These are phyloP conservation scores for Nixonia krombeini DNA, from an alignment of 1,140 invertebrate species.

Conservation along the genomic window DNA sequence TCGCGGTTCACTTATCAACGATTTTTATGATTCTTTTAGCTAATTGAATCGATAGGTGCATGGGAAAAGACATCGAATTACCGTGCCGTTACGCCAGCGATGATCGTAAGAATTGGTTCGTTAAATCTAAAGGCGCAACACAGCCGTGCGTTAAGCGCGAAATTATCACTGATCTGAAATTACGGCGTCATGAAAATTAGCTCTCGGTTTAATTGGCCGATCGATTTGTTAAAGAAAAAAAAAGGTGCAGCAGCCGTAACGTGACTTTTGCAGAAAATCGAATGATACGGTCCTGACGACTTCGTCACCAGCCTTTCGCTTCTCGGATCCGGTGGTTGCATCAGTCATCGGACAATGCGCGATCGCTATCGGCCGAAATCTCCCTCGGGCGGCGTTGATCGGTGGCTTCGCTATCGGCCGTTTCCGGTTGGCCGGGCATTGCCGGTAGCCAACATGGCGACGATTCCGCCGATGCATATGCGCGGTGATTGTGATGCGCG, in stretches of 20 bases:
- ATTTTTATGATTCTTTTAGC: constrained; percentile 61
- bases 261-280: too few relatives aligned
- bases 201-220: not conserved
- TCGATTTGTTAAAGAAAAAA: too few relatives aligned
- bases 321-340: not conserved
- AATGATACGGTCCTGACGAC: too few relatives aligned
- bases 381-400: constrained; percentile 62
- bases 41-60: constrained; percentile 64
- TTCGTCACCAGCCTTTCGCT: too few relatives aligned
- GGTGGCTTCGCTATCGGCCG: constrained; percentile 63
- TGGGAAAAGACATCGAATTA: constrained; percentile 57
- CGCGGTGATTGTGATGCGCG: constrained; percentile 53
- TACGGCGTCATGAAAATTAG: too few relatives aligned
- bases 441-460: constrained; percentile 57
- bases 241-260: too few relatives aligned
- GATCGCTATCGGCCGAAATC: constrained; percentile 61
- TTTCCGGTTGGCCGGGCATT: constrained; percentile 64
- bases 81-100: constrained; percentile 46
- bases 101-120: constrained; percentile 55
- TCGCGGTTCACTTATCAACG: constrained; percentile 34
- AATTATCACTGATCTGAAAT: not conserved
- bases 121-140: constrained; percentile 45
- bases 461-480: constrained; percentile 60
- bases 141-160: not conserved
- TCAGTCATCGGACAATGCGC: constrained; percentile 55